Percentiles rank a stretch among this genome's conserved stretches.
Conservation (phyloP, 2,797 vertebrate genomes). For the Telmatherina bonti region DNA sequence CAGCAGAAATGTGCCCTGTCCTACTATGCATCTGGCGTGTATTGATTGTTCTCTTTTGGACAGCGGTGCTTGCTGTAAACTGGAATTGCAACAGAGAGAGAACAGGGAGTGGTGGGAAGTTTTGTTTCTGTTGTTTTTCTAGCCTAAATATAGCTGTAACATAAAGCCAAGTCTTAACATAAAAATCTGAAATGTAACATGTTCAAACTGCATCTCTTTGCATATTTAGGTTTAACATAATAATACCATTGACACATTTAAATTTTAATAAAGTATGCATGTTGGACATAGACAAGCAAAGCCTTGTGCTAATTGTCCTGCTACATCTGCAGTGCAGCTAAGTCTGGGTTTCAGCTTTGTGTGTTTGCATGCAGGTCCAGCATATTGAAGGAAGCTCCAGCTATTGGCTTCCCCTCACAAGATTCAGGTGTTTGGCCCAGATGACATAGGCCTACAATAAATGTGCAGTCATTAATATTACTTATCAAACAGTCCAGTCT, state of each 20-base stretch:
- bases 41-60: conserved; percentile 70
- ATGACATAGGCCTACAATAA: conserved; percentile 31
- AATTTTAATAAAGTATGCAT: not conserved
- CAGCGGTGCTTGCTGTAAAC: conserved; percentile 52
- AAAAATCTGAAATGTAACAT: conserved; percentile 1
- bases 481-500: conserved; percentile 15
- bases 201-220: conserved; percentile 9
- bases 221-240: not conserved
- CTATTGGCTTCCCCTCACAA: conserved; percentile 25
- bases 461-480: too few relatives aligned
- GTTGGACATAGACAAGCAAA: not conserved
- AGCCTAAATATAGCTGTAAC: conserved; percentile 45
- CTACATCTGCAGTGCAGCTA: conserved; percentile 70
- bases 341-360: conserved; percentile 15
- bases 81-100: conserved; percentile 52
- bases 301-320: not conserved
- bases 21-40: conserved; percentile 59
- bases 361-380: conserved; percentile 48
- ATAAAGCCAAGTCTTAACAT: conserved; percentile 15
- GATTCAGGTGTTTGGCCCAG: conserved; percentile 49
- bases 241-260: not conserved
- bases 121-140: too few relatives aligned
- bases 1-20: conserved; percentile 54
- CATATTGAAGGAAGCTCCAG: conserved; percentile 18
- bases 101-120: conserved; percentile 50